These are phyloP conservation scores for Cryptophagus acutangulus DNA, from an alignment of 2,888 invertebrate species.

Conservation along the genomic window DNA sequence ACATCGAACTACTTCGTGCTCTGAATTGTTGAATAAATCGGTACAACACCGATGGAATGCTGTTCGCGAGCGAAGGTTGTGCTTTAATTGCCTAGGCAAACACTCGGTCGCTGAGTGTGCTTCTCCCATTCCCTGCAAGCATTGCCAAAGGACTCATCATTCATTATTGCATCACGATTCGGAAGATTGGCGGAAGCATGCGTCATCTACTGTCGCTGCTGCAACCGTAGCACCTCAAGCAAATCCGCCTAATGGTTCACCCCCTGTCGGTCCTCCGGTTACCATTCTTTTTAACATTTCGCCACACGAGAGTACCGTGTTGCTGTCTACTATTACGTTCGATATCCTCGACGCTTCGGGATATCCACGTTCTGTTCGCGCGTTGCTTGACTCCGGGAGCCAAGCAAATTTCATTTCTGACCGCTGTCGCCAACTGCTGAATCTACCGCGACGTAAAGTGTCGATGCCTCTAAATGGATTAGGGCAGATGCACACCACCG, in stretches of 20 bases:
- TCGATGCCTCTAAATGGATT: too few species aligned
- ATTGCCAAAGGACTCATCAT: too few species aligned
- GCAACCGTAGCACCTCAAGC: not conserved
- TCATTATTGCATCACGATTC: too few species aligned
- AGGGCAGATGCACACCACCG: too few species aligned
- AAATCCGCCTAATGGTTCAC: not conserved
- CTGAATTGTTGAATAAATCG: too few species aligned
- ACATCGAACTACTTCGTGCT: too few species aligned
- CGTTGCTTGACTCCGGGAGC: not conserved
- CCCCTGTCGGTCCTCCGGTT: not conserved
- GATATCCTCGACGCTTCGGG: not conserved
- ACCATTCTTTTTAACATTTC: not conserved
- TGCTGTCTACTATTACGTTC: not conserved
- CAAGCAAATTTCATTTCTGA: too few species aligned
- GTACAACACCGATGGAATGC: too few species aligned
- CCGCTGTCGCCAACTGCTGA: too few species aligned
- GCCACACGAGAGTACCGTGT: too few species aligned
- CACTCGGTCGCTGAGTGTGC: not conserved
- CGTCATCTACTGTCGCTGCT: not conserved
- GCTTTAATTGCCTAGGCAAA: constrained; percentile 1
- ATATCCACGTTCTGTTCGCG: not conserved
- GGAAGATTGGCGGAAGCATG: not conserved
- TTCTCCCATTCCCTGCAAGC: not conserved
- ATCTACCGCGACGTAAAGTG: too few species aligned
- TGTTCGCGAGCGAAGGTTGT: too few species aligned